Evolutionary conservation across 2,888 invertebrate genomes (phyloP), one percentile per base, ranked within the genome.

Genomic region (Harmothoe impar): DNA sequence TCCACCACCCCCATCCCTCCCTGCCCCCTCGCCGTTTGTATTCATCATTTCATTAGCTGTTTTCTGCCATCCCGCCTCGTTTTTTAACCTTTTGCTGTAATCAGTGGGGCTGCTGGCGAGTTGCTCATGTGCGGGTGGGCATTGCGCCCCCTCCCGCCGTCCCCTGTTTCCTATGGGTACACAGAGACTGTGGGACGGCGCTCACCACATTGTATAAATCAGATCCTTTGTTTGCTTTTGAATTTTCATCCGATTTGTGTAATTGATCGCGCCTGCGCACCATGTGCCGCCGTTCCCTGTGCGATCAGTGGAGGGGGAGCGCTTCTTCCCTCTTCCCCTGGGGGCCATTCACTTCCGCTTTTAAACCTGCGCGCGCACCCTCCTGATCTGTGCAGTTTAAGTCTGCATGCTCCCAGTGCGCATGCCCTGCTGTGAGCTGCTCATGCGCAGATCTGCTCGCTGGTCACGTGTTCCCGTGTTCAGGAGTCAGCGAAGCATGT

Each of bases 161-260:
- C 43, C 43, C 23, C 15, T 20, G 3, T n/a, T n/a, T 20, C 62
- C 72, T 72, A 25, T 72, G 72, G 20, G 72, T 15, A 25, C 7
- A 29, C 29, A n/a, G 29, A 84, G 51, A 35, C 84, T 12, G 20
- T 51, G 33, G 17, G 84, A 23, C 33, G 35, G 10, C 84, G 35
- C 25, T 17, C 29, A 17, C 84, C 84, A 35, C 84, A 33, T 84
- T 84, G 84, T 84, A 51, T 51, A 84, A 84, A 84, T 84, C 84
- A 84, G 84, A 10, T 84, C 84, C 29, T 43, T 84, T 84, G 84
- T 84, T 84, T 84, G 84, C n/a, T 84, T 84, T 84, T 84, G 84
- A 84, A 84, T 84, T 84, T 84, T 84, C 84, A 84, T 84, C 84
- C 84, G 84, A 84, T 84, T 84, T 84, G 84, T 84, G 43, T 84